A percentile compares a stretch with the other conserved stretches of the same genome.
Evolutionary conservation across 1,140 invertebrate genomes (phyloP).

Genomic region (Scaptomyza montana): DNA sequence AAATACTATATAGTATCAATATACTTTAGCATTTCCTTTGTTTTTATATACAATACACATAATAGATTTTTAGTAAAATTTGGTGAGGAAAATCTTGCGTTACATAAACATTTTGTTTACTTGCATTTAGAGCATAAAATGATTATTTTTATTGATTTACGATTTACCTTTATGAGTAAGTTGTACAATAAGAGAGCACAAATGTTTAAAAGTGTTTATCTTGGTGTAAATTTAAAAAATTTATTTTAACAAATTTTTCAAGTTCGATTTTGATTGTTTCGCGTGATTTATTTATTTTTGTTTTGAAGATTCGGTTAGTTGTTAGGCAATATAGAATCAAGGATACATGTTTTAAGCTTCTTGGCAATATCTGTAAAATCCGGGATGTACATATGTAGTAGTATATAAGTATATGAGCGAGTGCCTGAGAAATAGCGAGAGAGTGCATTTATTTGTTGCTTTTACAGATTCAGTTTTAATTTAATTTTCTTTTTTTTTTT

Average conservation of each 20-base stretch:
- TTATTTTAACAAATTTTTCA: slow-evolving; percentile 69
- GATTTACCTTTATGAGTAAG: slow-evolving; percentile 68
- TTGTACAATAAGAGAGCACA: slow-evolving; percentile 81
- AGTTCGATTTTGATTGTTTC: slow-evolving; percentile 76
- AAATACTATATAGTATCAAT: slow-evolving; percentile 59
- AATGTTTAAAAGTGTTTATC: slow-evolving; percentile 71
- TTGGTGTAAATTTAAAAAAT: slow-evolving; percentile 77
- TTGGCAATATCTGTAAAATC: slow-evolving; percentile 36
- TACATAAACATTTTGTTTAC: slow-evolving; percentile 65
- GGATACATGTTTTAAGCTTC: slow-evolving; percentile 42
- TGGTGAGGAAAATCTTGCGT: slow-evolving; percentile 76
- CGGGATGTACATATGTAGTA: slow-evolving; percentile 2
- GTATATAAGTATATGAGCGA: slow-evolving; percentile 8
- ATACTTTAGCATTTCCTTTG: slow-evolving; percentile 58
- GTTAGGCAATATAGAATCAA: slow-evolving; percentile 64
- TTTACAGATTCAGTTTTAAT: slow-evolving; percentile 12
- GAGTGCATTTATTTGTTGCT: slow-evolving; percentile 11
- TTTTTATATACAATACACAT: slow-evolving; percentile 79
- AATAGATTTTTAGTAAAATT: slow-evolving; percentile 81
- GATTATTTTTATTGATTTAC: slow-evolving; percentile 73
- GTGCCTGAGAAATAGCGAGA: slow-evolving; percentile 31
- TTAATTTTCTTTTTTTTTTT: not conserved
- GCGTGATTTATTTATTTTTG: slow-evolving; percentile 50
- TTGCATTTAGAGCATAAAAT: slow-evolving; percentile 73
- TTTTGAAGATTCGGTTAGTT: slow-evolving; percentile 45